Conservation (phyloP, 2,113 vertebrate genomes). For the Tragulus kanchil region DNA sequence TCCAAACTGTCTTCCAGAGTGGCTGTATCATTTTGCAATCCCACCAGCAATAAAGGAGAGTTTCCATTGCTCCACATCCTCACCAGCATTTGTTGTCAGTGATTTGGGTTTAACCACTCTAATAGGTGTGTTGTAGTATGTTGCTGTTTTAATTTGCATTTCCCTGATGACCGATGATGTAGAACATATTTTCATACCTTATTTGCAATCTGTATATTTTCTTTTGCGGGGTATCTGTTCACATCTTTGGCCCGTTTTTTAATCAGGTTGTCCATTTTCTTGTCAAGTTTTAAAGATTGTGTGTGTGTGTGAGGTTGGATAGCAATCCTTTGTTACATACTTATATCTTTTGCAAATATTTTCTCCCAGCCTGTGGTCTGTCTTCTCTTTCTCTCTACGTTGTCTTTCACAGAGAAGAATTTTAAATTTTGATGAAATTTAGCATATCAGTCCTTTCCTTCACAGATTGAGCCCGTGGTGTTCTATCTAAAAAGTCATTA, state of each 20-base stretch:
- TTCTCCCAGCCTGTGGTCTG: slow-evolving; percentile 6
- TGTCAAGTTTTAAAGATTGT: neutral
- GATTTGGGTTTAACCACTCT: neutral
- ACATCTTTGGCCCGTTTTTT: neutral
- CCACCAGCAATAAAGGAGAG: neutral
- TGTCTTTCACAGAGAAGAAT: neutral
- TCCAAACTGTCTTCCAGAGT: neutral
- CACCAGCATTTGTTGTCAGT: neutral
- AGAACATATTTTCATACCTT: neutral
- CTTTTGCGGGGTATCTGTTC: neutral
- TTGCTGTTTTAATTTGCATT: neutral
- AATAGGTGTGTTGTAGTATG: neutral
- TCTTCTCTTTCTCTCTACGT: neutral
- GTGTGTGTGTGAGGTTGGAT: neutral
- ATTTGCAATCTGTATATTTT: neutral
- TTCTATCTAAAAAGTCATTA: neutral
- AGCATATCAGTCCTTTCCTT: neutral
- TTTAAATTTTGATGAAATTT: neutral
- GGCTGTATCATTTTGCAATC: neutral
- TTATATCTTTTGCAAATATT: neutral
- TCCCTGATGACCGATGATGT: neutral
- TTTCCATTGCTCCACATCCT: neutral
- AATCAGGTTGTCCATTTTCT: slow-evolving; percentile 4
- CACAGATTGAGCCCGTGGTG: neutral
- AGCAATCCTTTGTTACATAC: neutral